These are phyloP conservation scores for Sylvietta virens DNA, from an alignment of 2,113 vertebrate genomes.

Conservation along the genomic window DNA sequence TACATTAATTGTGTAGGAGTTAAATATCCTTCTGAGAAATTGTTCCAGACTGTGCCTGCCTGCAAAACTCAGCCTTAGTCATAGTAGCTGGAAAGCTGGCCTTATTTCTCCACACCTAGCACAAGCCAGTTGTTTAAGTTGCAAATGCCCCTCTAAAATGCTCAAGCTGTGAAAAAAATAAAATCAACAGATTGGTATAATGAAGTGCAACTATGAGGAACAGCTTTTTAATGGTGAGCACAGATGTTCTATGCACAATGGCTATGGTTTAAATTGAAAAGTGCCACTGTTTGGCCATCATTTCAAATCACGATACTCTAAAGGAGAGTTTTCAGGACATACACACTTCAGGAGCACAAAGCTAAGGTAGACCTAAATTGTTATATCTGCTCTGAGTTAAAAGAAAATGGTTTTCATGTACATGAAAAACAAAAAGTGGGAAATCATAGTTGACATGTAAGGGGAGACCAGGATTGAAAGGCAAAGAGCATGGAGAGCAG, in stretches of 20 bases:
- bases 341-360: background rate
- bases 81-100: background rate
- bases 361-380: background rate
- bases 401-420: background rate
- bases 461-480: background rate
- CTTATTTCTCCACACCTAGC: background rate
- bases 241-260: background rate
- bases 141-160: background rate
- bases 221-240: slow-evolving; percentile 16
- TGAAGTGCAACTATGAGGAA: background rate
- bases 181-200: background rate
- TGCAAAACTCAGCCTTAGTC: background rate
- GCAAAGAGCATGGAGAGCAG: background rate
- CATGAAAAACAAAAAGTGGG: background rate
- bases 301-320: background rate
- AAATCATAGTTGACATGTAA: background rate
- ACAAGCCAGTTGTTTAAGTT: background rate
- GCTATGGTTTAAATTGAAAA: slow-evolving; percentile 1
- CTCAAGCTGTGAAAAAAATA: background rate
- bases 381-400: background rate
- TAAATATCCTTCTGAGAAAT: background rate
- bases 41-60: background rate
- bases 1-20: background rate
- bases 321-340: background rate
- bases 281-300: background rate